Conservation (phyloP, 2,888 invertebrate species). For the Apeira syringaria region DNA sequence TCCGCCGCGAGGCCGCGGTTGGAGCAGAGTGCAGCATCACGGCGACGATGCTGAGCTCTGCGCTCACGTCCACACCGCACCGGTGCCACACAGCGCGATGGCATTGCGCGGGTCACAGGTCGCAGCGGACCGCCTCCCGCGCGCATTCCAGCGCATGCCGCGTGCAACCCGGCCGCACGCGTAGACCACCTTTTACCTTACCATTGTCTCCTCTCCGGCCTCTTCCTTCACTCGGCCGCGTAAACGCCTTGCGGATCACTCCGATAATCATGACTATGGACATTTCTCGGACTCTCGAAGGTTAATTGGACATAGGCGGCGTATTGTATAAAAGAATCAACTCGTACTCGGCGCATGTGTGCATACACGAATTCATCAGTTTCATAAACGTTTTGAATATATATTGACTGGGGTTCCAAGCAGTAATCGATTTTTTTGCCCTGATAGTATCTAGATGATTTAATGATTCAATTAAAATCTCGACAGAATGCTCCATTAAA, state of each 20-base stretch:
- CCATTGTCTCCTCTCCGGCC: not conserved
- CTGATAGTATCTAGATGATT: constrained; percentile 20
- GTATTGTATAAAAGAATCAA: constrained; percentile 75
- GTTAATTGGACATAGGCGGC: constrained; percentile 77
- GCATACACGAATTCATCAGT: constrained; percentile 33
- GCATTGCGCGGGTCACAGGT: constrained; percentile 68
- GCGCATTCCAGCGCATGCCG: constrained; percentile 51
- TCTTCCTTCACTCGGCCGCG: constrained; percentile 34
- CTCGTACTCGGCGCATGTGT: constrained; percentile 35
- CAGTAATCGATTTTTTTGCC: constrained; percentile 35
- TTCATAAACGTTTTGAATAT: constrained; percentile 39
- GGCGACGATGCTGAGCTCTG: not conserved
- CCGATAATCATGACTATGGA: constrained; percentile 70
- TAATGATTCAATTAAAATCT: constrained; percentile 32
- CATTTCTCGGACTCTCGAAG: constrained; percentile 66
- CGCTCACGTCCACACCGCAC: constrained; percentile 45
- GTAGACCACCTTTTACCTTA: not conserved
- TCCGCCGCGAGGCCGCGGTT: not conserved
- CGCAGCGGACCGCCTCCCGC: constrained; percentile 64
- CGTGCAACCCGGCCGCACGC: constrained; percentile 22
- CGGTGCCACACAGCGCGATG: constrained; percentile 55
- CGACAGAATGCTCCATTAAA: constrained; percentile 17
- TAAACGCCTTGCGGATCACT: constrained; percentile 51
- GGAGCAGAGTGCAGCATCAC: constrained; percentile 56
- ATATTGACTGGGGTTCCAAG: constrained; percentile 26